Percentiles rank a stretch among this genome's conserved stretches.
Evolutionary conservation across 2,113 vertebrate genomes (phyloP).

Genomic region (Centropus unirufus): DNA sequence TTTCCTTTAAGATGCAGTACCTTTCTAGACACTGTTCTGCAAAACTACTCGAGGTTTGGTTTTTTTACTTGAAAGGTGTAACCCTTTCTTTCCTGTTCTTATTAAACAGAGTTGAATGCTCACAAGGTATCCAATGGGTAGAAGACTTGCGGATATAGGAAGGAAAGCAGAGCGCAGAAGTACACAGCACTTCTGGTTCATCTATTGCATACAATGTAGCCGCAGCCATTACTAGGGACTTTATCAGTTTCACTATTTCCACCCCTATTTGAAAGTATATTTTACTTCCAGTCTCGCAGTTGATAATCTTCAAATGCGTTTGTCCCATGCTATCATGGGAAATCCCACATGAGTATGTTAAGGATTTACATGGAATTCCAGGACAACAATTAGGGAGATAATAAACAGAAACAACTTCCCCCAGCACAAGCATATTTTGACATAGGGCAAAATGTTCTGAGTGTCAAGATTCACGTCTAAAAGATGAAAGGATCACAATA

Average conservation of each 20-base stretch:
- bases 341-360: accelerated
- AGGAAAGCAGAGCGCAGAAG: background rate
- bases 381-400: background rate
- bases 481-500: background rate
- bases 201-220: background rate
- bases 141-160: background rate
- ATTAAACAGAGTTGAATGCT: background rate
- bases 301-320: background rate
- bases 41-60: background rate
- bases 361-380: background rate
- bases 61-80: background rate
- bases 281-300: background rate
- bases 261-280: background rate
- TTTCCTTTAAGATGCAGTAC: background rate
- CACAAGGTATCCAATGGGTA: background rate
- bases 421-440: background rate
- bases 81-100: background rate
- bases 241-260: background rate
- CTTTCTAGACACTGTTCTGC: background rate
- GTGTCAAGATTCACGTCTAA: background rate
- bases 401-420: background rate
- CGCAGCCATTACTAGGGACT: background rate
- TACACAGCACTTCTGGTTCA: background rate
- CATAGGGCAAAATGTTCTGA: background rate
- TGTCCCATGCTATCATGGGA: background rate